Conservation (phyloP, 2,113 vertebrate genomes). For the Etheostoma spectabile region DNA sequence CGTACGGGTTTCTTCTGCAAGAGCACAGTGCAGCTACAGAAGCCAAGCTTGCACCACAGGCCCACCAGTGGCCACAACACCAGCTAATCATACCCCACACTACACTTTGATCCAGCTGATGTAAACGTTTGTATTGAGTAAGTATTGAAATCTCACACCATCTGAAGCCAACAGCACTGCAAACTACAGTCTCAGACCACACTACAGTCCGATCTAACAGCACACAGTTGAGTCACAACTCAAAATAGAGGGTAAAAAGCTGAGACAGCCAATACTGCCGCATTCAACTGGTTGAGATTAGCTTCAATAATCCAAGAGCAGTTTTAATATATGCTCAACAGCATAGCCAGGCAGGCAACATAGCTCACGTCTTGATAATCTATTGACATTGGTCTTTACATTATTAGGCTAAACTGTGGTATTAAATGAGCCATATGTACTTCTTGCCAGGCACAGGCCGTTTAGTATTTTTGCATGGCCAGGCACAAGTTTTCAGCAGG, state of each 20-base stretch:
- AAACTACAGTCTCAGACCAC: conserved; percentile 35
- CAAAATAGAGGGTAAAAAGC: conserved; percentile 12
- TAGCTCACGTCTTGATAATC: conserved; percentile 6
- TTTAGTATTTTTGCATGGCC: conserved; percentile 40
- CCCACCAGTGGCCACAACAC: conserved; percentile 55
- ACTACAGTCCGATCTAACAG: neutral
- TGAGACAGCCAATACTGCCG: neutral
- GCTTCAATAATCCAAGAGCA: conserved; percentile 1
- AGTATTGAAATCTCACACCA: neutral
- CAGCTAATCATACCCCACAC: conserved; percentile 28
- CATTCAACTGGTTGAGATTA: neutral
- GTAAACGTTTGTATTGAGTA: neutral
- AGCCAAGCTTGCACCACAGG: conserved; percentile 79
- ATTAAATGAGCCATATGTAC: conserved; percentile 36
- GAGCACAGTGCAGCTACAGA: conserved; percentile 96
- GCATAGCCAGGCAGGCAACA: conserved; percentile 32
- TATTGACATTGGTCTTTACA: conserved; percentile 3
- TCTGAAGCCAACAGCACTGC: conserved; percentile 37
- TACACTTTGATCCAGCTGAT: conserved; percentile 21
- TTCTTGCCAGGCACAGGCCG: conserved; percentile 41
- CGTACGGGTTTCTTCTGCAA: conserved; percentile 97
- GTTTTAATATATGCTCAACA: conserved; percentile 33
- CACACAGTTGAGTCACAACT: conserved; percentile 9
- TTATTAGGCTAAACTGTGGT: neutral
- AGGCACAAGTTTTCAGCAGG: conserved; percentile 14